These are phyloP conservation scores for Dusona sp. DNA, from an alignment of 2,888 invertebrate species.

Conservation along the genomic window DNA sequence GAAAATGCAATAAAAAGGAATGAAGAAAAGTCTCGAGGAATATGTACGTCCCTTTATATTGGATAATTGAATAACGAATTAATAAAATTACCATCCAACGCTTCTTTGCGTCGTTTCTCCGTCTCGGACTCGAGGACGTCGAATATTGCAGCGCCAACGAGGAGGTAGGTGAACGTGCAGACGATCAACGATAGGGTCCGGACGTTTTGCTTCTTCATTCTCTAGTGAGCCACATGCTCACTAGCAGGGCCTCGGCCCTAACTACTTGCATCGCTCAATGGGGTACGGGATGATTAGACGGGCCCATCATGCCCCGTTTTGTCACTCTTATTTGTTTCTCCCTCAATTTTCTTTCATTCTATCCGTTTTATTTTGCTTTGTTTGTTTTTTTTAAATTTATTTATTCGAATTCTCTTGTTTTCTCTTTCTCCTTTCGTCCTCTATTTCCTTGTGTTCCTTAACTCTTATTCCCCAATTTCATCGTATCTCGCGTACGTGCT, in stretches of 20 bases:
- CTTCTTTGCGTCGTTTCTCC: conserved; percentile 95
- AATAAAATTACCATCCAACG: conserved; percentile 90
- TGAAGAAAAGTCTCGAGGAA: not conserved
- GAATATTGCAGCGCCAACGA: conserved; percentile 99
- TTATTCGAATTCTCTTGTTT: not conserved
- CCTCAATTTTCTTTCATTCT: conserved; percentile 8
- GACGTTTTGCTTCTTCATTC: conserved; percentile 99
- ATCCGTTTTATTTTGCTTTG: conserved; percentile 9
- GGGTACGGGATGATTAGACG: conserved; percentile 79
- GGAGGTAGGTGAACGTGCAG: conserved; percentile 99
- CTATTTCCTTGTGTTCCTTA: not conserved
- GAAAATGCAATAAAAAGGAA: not conserved
- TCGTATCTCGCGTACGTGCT: not conserved
- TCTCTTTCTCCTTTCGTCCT: conserved; percentile 3
- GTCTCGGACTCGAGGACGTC: conserved; percentile 99
- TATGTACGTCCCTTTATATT: too few species aligned
- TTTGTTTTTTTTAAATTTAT: not conserved
- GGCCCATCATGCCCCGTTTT: conserved; percentile 79
- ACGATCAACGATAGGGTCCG: conserved; percentile 99
- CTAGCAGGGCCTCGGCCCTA: conserved; percentile 85
- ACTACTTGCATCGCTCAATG: conserved; percentile 84
- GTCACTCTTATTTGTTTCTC: conserved; percentile 36
- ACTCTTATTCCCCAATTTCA: conserved; percentile 26
- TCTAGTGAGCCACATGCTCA: conserved; percentile 89
- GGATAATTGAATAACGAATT: not conserved